A percentile compares a stretch with the other conserved stretches of the same genome.
Conservation (phyloP, 2,113 vertebrate genomes). For the Vombatus ursinus region DNA sequence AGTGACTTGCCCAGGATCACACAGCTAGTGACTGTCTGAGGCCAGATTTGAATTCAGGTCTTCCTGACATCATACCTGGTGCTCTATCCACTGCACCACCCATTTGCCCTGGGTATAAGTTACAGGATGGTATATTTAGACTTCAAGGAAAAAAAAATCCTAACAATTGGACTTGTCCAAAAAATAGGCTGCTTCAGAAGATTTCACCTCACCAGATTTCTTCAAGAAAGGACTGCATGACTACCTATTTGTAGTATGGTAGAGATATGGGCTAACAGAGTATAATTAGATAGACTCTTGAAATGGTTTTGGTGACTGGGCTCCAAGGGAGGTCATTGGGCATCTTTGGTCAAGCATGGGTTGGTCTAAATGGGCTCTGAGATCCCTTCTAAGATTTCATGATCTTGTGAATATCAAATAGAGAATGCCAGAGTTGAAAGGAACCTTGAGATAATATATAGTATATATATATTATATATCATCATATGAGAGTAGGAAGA, state of each 20-base stretch:
- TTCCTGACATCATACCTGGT: too few species aligned
- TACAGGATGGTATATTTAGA: background rate
- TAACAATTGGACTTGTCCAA: background rate
- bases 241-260: background rate
- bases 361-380: background rate
- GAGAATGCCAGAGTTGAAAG: background rate
- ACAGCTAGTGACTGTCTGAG: too few species aligned
- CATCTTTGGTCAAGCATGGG: background rate
- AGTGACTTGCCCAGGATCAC: too few species aligned
- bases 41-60: too few species aligned
- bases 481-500: background rate
- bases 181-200: background rate
- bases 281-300: too few species aligned
- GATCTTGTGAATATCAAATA: background rate
- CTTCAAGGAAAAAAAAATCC: background rate
- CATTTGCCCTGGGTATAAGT: background rate
- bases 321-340: too few species aligned
- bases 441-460: background rate
- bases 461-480: too few species aligned
- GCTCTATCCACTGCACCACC: too few species aligned
- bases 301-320: too few species aligned
- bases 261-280: background rate
- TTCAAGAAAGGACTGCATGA: background rate
- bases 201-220: background rate
- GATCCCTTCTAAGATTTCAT: background rate